Conservation (phyloP, 2,797 vertebrate genomes). For the Diplodus sargus region DNA sequence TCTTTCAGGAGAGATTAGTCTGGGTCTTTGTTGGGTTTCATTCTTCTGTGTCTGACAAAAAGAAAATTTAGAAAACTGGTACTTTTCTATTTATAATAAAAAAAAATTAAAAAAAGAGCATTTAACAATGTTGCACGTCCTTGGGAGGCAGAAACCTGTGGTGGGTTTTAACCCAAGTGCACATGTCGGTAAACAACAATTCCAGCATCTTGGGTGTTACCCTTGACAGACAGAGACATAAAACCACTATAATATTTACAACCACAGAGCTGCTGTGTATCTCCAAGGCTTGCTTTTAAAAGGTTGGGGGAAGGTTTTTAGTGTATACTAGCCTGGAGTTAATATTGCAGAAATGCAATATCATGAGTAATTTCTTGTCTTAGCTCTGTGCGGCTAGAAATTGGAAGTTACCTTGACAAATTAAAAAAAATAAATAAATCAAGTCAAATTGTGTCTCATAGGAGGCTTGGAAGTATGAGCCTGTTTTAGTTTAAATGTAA, state of each 20-base stretch:
- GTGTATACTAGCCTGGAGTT: neutral
- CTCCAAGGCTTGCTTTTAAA: neutral
- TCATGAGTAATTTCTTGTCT: neutral
- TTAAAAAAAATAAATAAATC: neutral
- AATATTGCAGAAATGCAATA: neutral
- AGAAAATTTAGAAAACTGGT: constrained; percentile 11
- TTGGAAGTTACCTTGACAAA: neutral
- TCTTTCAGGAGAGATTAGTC: neutral
- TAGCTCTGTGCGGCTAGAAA: constrained; percentile 1
- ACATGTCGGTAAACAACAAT: neutral
- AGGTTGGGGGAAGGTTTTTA: neutral
- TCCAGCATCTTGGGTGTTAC: neutral
- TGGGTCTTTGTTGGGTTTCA: neutral
- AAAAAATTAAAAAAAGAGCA: neutral
- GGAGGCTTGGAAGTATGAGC: neutral
- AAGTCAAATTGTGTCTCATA: neutral
- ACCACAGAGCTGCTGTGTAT: neutral
- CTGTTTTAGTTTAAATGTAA: neutral
- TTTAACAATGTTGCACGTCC: constrained; percentile 10
- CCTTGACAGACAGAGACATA: constrained; percentile 17
- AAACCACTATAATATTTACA: constrained; percentile 7
- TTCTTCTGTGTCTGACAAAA: constrained; percentile 4
- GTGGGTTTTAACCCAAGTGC: constrained; percentile 5
- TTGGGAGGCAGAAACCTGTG: constrained; percentile 3
- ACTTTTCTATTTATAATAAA: neutral